Conservation (phyloP, 2,888 invertebrate genomes). For the Agapostemon virescens region DNA sequence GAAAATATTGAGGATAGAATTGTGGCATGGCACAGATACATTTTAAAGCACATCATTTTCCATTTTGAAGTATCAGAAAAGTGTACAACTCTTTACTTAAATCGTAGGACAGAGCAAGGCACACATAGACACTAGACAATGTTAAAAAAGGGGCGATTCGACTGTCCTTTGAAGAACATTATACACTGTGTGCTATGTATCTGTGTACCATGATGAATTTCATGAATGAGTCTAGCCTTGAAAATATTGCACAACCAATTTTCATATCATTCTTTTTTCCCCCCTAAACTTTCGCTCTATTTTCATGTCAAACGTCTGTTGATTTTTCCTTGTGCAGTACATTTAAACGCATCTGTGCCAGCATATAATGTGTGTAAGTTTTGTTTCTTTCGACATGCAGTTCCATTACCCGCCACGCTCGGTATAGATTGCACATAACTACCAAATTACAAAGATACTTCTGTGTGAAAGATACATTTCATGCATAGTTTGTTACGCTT, state of each 20-base stretch:
- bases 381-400: slow-evolving; percentile 66
- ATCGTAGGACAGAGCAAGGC: slow-evolving; percentile 64
- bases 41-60: slow-evolving; percentile 73
- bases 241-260: slow-evolving; percentile 53
- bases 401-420: slow-evolving; percentile 63
- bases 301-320: slow-evolving; percentile 78
- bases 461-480: slow-evolving; percentile 50
- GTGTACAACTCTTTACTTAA: slow-evolving; percentile 43
- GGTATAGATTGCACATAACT: slow-evolving; percentile 47
- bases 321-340: slow-evolving; percentile 76
- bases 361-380: slow-evolving; percentile 69
- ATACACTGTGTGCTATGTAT: slow-evolving; percentile 75
- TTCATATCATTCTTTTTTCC: slow-evolving; percentile 43
- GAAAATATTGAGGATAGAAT: slow-evolving; percentile 61
- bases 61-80: slow-evolving; percentile 31
- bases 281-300: slow-evolving; percentile 74
- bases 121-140: slow-evolving; percentile 70
- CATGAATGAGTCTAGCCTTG: slow-evolving; percentile 62
- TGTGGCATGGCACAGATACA: slow-evolving; percentile 78
- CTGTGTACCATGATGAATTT: slow-evolving; percentile 76
- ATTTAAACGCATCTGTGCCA: slow-evolving; percentile 79
- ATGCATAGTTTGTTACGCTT: slow-evolving; percentile 51
- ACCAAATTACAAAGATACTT: slow-evolving; percentile 51
- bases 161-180: slow-evolving; percentile 54
- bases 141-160: slow-evolving; percentile 56